These are phyloP conservation scores for Stenodema calcarata DNA, from an alignment of 2,888 invertebrate genomes.

Conservation along the genomic window DNA sequence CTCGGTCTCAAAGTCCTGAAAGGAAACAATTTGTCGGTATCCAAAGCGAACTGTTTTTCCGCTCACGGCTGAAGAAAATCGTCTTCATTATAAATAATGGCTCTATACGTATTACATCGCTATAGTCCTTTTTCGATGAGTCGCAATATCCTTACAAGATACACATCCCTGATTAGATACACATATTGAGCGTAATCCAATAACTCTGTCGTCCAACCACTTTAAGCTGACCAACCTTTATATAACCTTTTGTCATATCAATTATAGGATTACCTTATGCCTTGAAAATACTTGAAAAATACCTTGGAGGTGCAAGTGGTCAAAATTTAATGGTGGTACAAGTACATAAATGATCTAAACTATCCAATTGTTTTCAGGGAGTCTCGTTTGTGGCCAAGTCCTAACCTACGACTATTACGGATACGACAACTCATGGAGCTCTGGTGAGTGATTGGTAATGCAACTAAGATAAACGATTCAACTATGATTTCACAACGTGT, in stretches of 20 bases:
- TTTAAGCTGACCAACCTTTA: too few species aligned
- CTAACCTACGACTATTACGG: background rate
- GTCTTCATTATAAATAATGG: background rate
- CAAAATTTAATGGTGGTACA: too few species aligned
- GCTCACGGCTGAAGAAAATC: background rate
- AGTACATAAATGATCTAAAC: background rate
- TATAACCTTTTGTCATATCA: too few species aligned
- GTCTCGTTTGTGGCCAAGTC: background rate
- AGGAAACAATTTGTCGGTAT: background rate
- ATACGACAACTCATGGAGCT: conserved; percentile 31
- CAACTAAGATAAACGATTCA: background rate
- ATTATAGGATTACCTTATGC: too few species aligned
- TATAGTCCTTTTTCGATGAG: background rate
- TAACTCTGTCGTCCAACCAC: too few species aligned
- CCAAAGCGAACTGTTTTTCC: background rate
- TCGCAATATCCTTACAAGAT: too few species aligned
- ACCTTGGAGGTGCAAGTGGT: too few species aligned
- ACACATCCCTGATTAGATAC: too few species aligned
- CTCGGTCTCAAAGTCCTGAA: background rate
- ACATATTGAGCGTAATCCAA: too few species aligned
- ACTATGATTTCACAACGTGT: too few species aligned
- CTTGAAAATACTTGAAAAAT: too few species aligned
- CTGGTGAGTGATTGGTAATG: conserved; percentile 7
- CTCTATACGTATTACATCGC: background rate
- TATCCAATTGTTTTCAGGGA: background rate